phyloP scores from a whole-genome alignment of 2,113 vertebrate genomes.

The Balaenoptera acutorostrata region DNA sequence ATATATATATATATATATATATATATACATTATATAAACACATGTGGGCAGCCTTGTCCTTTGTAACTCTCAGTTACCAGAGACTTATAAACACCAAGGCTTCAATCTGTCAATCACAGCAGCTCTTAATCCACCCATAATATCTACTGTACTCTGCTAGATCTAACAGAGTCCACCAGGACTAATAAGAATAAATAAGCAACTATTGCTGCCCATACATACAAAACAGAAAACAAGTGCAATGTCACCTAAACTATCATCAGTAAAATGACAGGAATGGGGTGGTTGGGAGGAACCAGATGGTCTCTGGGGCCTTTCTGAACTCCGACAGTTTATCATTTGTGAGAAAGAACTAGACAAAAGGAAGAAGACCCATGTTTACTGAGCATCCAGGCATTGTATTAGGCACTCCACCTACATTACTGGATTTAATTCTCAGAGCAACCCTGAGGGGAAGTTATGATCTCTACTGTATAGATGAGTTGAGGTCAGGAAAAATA shows the following conservation, averaged over 20 bases:
- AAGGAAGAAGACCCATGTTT: not conserved
- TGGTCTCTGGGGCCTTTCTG: not conserved
- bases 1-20: too few species aligned
- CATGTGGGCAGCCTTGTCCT: not conserved
- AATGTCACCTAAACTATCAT: not conserved
- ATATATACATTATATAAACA: not conserved
- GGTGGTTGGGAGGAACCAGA: not conserved
- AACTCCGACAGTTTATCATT: not conserved
- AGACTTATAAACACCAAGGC: not conserved
- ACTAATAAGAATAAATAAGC: not conserved
- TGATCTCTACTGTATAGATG: not conserved
- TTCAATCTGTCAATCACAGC: not conserved
- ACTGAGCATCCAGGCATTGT: not conserved
- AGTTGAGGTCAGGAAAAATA: constrained; percentile 30
- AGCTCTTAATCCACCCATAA: not conserved
- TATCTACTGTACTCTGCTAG: not conserved
- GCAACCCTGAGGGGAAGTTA: not conserved
- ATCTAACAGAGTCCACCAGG: not conserved
- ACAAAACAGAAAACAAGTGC: not conserved
- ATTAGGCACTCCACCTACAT: not conserved
- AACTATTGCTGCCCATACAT: not conserved
- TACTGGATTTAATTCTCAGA: not conserved
- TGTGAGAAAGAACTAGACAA: not conserved
- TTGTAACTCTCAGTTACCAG: not conserved
- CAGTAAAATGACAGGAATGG: not conserved